A percentile compares a stretch with the other conserved stretches of the same genome.
Conservation (phyloP, 2,888 invertebrate species). For the Atherix ibis region DNA sequence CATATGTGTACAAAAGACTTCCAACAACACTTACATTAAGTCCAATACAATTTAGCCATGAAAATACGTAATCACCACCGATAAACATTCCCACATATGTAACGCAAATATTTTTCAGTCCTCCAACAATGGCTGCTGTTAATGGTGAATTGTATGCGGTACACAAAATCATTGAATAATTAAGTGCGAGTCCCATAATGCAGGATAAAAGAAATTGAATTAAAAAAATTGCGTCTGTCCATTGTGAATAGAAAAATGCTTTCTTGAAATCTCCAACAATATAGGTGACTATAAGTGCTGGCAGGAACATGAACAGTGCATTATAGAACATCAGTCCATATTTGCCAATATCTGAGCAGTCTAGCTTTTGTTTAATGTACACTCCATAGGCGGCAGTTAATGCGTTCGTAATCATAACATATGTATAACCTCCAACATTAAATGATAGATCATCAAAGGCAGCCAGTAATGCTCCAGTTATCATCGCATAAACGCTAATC, state of each 20-base stretch:
- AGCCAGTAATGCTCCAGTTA: constrained; percentile 81
- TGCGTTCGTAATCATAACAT: constrained; percentile 81
- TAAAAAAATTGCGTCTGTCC: constrained; percentile 62
- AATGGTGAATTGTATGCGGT: constrained; percentile 95
- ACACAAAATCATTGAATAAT: constrained; percentile 89
- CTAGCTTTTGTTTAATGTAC: constrained; percentile 90
- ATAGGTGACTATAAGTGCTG: constrained; percentile 54
- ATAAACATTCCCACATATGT: constrained; percentile 97
- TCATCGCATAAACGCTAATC: constrained; percentile 87
- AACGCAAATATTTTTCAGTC: constrained; percentile 91
- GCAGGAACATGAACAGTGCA: constrained; percentile 73
- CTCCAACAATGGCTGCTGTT: constrained; percentile 96
- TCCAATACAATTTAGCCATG: constrained; percentile 86
- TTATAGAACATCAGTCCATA: constrained; percentile 88
- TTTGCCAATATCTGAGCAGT: constrained; percentile 82
- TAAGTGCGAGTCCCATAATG: constrained; percentile 89
- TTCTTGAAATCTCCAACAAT: constrained; percentile 57
- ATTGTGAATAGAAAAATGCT: constrained; percentile 49
- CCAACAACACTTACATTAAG: constrained; percentile 86
- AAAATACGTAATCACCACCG: constrained; percentile 96
- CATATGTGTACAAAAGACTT: constrained; percentile 72
- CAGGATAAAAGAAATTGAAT: constrained; percentile 76
- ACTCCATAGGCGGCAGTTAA: constrained; percentile 97
- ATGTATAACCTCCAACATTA: constrained; percentile 74
- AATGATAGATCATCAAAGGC: constrained; percentile 90